phyloP scores from a whole-genome alignment of 2,888 invertebrate species.

The Drosophila anomalata region DNA sequence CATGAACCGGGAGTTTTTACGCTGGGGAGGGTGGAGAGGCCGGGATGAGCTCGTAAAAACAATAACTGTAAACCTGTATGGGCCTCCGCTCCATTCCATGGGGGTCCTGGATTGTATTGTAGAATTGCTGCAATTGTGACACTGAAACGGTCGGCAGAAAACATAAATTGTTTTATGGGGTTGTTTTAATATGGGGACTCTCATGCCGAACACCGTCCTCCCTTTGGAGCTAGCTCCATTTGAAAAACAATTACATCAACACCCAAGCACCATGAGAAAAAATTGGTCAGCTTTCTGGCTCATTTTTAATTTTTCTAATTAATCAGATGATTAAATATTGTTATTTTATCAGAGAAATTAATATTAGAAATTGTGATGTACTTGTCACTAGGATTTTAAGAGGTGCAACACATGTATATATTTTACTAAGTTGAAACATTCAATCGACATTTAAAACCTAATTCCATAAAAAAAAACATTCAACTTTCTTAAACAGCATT shows the following conservation, averaged over 20 bases:
- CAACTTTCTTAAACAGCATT: no score
- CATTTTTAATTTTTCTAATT: no score
- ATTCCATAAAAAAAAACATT: no score
- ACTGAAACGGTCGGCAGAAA: conserved; percentile 59
- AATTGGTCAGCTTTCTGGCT: background rate
- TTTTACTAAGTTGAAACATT: no score
- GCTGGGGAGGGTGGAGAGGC: conserved; percentile 10
- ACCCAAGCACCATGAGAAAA: background rate
- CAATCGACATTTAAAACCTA: no score
- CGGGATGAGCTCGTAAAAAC: conserved; percentile 69
- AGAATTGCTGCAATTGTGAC: conserved; percentile 64
- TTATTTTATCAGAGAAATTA: background rate
- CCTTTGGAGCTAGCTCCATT: background rate
- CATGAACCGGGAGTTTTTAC: conserved; percentile 26
- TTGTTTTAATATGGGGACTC: conserved; percentile 7
- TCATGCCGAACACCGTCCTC: background rate
- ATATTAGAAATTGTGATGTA: no score
- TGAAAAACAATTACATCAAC: background rate
- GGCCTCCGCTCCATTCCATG: conserved; percentile 6
- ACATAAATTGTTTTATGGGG: conserved; percentile 74
- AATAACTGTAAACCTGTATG: conserved; percentile 66
- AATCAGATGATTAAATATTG: background rate
- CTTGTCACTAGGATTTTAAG: no score
- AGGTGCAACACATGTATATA: no score
- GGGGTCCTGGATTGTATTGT: conserved; percentile 24